These are phyloP conservation scores for Platycheirus rosarum DNA, from an alignment of 2,888 invertebrate genomes.

Conservation along the genomic window DNA sequence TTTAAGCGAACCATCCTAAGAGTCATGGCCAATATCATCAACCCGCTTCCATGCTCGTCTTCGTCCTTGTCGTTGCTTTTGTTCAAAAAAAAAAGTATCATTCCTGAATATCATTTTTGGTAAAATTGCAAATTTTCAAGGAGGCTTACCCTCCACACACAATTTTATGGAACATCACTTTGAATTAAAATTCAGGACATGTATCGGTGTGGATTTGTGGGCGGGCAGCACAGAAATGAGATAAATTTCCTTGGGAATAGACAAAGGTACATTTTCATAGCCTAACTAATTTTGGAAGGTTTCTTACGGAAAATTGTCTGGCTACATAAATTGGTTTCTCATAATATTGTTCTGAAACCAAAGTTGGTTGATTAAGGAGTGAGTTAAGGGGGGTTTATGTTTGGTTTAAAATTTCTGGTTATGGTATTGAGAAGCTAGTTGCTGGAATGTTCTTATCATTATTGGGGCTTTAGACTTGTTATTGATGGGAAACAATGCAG, in stretches of 20 bases:
- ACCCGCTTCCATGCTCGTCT: neutral
- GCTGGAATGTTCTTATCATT: no score
- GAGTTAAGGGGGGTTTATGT: no score
- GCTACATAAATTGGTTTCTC: neutral
- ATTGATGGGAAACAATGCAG: no score
- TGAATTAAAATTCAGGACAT: neutral
- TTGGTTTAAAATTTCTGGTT: no score
- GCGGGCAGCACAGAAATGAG: neutral
- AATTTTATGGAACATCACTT: neutral
- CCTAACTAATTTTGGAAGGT: neutral
- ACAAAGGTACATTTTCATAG: slow-evolving; percentile 3
- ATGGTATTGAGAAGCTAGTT: no score
- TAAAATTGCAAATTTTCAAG: neutral
- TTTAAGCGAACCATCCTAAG: slow-evolving; percentile 2
- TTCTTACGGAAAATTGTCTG: neutral
- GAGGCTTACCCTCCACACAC: neutral
- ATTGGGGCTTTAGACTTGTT: no score
- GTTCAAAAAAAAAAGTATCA: neutral
- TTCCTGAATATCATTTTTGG: slow-evolving; percentile 8
- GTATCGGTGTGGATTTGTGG: neutral
- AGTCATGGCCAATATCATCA: slow-evolving; percentile 2
- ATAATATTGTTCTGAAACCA: no score
- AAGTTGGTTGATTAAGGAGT: no score
- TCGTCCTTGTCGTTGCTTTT: neutral
- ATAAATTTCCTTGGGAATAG: neutral